Evolutionary conservation across 2,888 invertebrate genomes (phyloP), one percentile per base, ranked within the genome.

Genomic region (Macaria notata): DNA sequence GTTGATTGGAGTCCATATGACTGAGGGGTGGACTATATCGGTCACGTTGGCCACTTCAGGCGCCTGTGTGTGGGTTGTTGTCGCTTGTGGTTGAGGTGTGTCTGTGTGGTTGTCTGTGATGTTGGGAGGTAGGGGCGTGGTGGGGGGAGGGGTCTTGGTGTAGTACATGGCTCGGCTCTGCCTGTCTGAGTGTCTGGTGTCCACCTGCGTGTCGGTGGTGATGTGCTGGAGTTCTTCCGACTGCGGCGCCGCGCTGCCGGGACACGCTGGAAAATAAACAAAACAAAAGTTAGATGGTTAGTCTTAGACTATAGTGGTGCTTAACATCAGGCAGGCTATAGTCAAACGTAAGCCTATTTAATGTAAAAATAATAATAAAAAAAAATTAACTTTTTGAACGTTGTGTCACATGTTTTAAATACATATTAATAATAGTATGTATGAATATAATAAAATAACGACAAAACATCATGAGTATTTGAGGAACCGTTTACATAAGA

Each of bases 121-220:
- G 64, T 79, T 81, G 8, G 59, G 54, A 30, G 77, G 66, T 46
- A 61, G 49, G 6, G 74, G 75, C 38, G 83, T 75, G 9, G 74
- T 71, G 62, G 61, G 59, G 49, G 68, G 69, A 9, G 76, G 64
- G 1, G 82, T 79, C 65, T 91, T 91, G 0, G 81, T 75, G 73
- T 80, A 85, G 79, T 91, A 89, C 84, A 88, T 81, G 58, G 90
- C 90, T 56, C 85, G 75, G 54, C 80, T 71, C 56, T 86, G 84
- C 36, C 88, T 74, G 3, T 86, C 87, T 0, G 78, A 65, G 56
- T 70, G 76, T 31, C 70, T 48, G 3, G 59, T 70, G 52, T 77
- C 80, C 3, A 72, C 66, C 48, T 78, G 78, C 3, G 71, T 53
- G 47, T 84, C 81, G n/a, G 83, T 73, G 44, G 75, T 75, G 31